A percentile compares a stretch with the other conserved stretches of the same genome.
Evolutionary conservation across 2,888 invertebrate species (phyloP).

Genomic region (Xiphydria camelus): DNA sequence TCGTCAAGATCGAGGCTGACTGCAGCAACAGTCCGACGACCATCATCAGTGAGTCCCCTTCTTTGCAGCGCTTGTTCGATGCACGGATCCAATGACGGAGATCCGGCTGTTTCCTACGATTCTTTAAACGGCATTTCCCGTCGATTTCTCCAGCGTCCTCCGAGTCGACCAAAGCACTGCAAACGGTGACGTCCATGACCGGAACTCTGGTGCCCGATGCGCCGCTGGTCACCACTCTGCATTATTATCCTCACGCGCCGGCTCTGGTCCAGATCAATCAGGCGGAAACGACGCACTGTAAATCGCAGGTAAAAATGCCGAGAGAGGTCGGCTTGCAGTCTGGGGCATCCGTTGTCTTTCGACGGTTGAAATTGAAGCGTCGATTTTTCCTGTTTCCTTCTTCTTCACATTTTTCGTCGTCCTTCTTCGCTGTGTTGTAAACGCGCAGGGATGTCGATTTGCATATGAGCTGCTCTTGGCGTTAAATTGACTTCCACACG

Average conservation of each 20-base stretch:
- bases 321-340: no score
- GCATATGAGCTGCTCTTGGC: no score
- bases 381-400: neutral
- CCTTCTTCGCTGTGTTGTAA: no score
- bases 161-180: conserved; percentile 51
- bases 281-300: conserved; percentile 49
- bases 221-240: conserved; percentile 50
- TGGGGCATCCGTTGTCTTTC: no score
- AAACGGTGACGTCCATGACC: conserved; percentile 51
- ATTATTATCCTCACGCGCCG: conserved; percentile 52
- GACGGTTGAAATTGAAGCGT: no score
- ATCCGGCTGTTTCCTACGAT: no score
- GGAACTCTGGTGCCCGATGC: conserved; percentile 47
- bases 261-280: conserved; percentile 51
- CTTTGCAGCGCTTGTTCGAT: no score
- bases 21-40: conserved; percentile 48
- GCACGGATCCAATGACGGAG: no score
- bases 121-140: no score
- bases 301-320: conserved; percentile 49
- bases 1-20: conserved; percentile 77
- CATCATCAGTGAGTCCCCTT: conserved; percentile 44
- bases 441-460: no score
- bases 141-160: no score
- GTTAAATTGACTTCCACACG: no score
- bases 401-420: neutral